Evolutionary conservation across 2,888 invertebrate species (phyloP).

Genomic region (Agrochola macilenta): DNA sequence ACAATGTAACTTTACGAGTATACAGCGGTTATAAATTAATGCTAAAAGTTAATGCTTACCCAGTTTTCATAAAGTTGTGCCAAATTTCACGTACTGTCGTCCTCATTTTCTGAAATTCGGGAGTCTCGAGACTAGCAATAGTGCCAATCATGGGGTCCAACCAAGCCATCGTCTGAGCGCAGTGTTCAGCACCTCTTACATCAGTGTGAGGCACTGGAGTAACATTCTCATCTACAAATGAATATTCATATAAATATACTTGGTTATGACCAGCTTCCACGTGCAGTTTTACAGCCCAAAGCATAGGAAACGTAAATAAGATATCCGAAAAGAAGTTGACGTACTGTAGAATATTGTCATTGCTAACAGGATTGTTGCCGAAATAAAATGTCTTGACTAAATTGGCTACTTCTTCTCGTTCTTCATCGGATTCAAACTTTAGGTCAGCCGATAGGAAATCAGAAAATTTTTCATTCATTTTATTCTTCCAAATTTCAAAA

Average conservation of each 20-base stretch:
- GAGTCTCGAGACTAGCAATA: constrained; percentile 27
- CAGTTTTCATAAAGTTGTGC: constrained; percentile 40
- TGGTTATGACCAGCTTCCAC: constrained; percentile 72
- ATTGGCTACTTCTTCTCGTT: constrained; percentile 70
- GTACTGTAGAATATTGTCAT: constrained; percentile 69
- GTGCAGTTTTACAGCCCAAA: constrained; percentile 70
- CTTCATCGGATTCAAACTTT: constrained; percentile 69
- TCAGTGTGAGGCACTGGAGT: constrained; percentile 67
- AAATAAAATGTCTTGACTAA: constrained; percentile 74
- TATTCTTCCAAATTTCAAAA: constrained; percentile 70
- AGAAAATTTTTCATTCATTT: constrained; percentile 71
- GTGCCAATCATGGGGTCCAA: constrained; percentile 34
- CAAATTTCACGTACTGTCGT: constrained; percentile 37
- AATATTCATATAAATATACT: constrained; percentile 77
- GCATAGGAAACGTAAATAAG: constrained; percentile 68
- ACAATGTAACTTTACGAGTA: no score
- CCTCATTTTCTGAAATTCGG: constrained; percentile 36
- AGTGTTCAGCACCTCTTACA: constrained; percentile 70
- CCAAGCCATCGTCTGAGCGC: constrained; percentile 70
- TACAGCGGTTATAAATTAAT: not conserved
- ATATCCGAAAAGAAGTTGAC: constrained; percentile 81
- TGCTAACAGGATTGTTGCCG: constrained; percentile 68
- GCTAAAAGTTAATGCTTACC: not conserved
- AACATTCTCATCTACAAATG: constrained; percentile 70
- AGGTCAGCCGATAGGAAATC: constrained; percentile 73